Percentiles rank a stretch among this genome's conserved stretches.
These are phyloP conservation scores for Habroteleia sp. DNA, from an alignment of 2,888 invertebrate species.

Conservation along the genomic window DNA sequence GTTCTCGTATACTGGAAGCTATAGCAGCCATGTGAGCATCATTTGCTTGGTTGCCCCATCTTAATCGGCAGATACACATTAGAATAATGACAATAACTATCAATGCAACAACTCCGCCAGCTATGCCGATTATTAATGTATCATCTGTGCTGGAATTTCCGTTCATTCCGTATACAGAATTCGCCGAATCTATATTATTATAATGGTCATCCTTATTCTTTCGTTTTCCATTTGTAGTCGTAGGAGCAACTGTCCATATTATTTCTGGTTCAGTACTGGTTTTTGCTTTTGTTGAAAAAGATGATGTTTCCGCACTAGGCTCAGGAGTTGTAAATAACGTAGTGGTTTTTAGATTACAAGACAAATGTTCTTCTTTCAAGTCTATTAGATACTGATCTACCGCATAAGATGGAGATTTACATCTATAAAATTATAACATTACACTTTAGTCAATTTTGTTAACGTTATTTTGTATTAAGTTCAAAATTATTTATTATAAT, in stretches of 20 bases:
- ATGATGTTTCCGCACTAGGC: constrained; percentile 79
- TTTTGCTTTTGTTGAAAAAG: constrained; percentile 78
- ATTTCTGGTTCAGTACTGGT: constrained; percentile 90
- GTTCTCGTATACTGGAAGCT: constrained; percentile 77
- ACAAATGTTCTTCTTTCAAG: constrained; percentile 90
- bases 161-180: constrained; percentile 75
- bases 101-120: constrained; percentile 95
- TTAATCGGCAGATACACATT: constrained; percentile 92
- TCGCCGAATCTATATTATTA: constrained; percentile 83
- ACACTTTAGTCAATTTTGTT: too few relatives aligned
- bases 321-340: constrained; percentile 80
- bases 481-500: too few relatives aligned
- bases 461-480: too few relatives aligned
- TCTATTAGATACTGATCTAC: constrained; percentile 87
- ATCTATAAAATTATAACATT: constrained; percentile 84
- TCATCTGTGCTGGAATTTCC: constrained; percentile 90
- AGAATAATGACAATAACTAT: constrained; percentile 93
- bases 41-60: constrained; percentile 83
- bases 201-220: constrained; percentile 83
- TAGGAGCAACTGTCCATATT: constrained; percentile 93
- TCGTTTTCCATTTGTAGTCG: constrained; percentile 84
- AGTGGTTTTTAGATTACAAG: constrained; percentile 87
- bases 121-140: constrained; percentile 96
- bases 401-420: constrained; percentile 87
- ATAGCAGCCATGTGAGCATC: constrained; percentile 75